Evolutionary conservation across 2,113 vertebrate genomes (phyloP).

Genomic region (Hylia prasina): DNA sequence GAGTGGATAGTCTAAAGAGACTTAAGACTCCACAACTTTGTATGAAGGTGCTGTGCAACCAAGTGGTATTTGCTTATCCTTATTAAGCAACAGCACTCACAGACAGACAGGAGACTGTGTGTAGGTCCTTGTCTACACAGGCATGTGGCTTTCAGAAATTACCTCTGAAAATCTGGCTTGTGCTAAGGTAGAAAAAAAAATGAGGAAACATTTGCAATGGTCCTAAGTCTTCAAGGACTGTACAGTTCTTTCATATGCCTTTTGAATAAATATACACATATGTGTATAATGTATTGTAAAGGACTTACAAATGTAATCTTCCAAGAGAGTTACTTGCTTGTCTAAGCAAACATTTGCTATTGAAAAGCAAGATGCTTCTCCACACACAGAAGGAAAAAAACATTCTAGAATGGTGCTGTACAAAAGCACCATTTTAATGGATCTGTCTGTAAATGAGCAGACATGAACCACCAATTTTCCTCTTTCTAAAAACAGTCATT

Average conservation of each 20-base stretch:
- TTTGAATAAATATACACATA: neutral
- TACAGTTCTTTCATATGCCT: neutral
- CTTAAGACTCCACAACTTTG: neutral
- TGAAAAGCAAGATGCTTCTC: neutral
- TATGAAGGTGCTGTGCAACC: neutral
- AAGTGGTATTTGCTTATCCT: neutral
- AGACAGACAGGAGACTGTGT: neutral
- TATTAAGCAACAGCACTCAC: neutral
- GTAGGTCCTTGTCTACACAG: neutral
- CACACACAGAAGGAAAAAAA: neutral
- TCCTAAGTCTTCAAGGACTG: neutral
- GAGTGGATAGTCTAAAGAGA: neutral
- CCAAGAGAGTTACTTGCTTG: neutral
- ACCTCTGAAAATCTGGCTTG: neutral
- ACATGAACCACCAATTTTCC: neutral
- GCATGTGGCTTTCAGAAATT: neutral
- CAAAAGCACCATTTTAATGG: neutral
- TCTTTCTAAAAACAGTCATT: neutral
- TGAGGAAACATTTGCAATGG: neutral
- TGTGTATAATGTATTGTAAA: neutral
- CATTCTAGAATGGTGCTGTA: neutral
- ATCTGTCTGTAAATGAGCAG: neutral
- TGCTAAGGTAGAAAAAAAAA: neutral
- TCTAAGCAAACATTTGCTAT: neutral
- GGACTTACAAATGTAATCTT: neutral